Evolutionary conservation across 2,888 invertebrate genomes (phyloP).

Genomic region (Tachystola acroxantha): DNA sequence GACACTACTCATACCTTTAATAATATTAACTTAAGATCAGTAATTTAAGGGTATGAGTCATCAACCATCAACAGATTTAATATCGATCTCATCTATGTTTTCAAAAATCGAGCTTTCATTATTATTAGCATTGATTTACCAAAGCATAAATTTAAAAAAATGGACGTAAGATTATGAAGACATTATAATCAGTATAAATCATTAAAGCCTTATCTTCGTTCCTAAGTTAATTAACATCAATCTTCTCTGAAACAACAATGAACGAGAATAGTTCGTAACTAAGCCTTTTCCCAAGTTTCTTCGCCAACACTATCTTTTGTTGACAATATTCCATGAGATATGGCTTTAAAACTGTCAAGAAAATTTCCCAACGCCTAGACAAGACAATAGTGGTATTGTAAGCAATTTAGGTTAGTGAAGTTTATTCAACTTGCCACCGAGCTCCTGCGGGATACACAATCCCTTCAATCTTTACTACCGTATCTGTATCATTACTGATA

Average conservation of each 20-base stretch:
- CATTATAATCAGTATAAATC: too few relatives aligned
- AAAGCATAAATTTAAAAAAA: too few relatives aligned
- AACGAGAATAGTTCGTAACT: not conserved
- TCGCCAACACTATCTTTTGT: slow-evolving; percentile 36
- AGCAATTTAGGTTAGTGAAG: slow-evolving; percentile 66
- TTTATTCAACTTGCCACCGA: slow-evolving; percentile 65
- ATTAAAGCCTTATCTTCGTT: too few relatives aligned
- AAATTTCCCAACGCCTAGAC: slow-evolving; percentile 51
- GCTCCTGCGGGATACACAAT: slow-evolving; percentile 65
- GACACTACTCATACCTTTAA: too few relatives aligned
- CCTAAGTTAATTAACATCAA: too few relatives aligned
- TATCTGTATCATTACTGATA: slow-evolving; percentile 14
- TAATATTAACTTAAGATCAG: too few relatives aligned
- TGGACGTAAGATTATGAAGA: too few relatives aligned
- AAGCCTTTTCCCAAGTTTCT: slow-evolving; percentile 1
- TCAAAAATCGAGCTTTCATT: too few relatives aligned
- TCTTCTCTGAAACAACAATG: not conserved
- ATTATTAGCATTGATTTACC: too few relatives aligned
- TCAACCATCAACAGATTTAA: too few relatives aligned
- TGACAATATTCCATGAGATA: slow-evolving; percentile 36
- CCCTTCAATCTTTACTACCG: slow-evolving; percentile 34
- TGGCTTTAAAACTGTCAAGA: slow-evolving; percentile 37
- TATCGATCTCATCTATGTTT: too few relatives aligned
- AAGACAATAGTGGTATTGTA: slow-evolving; percentile 65
- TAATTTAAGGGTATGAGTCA: too few relatives aligned